Base-by-base conservation (phyloP, 1,140 invertebrate species). In the Ptiloglossa arizonensis region DNA sequence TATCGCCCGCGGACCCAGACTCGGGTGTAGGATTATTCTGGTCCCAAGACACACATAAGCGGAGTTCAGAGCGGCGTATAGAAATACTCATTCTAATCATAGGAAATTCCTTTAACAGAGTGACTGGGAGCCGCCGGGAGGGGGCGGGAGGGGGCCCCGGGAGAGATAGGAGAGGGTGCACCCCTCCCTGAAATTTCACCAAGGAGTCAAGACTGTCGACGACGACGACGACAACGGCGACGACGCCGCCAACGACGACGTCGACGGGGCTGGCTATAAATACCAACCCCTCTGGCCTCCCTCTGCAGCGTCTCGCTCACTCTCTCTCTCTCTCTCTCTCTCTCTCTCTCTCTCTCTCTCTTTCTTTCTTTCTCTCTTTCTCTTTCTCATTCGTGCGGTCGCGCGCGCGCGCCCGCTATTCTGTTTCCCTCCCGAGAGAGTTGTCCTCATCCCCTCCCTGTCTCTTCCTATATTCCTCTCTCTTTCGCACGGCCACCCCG, bases 61-160 rank as follows among this genome's bases (percentile, higher is more conserved):
- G 44, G 86, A 86, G 82, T 82, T 87, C 79, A 72, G 75, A 56
- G 81, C 78, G 80, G 52, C 80, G 86, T 87, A 83, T 89, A 88
- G 88, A 89, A 89, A 89, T 89, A 89, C 89, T 87, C 87, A 89
- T 90, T 89, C 89, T 89, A 90, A 90, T 90, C 86, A 90, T 90
- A 89, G 89, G 85, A 89, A 89, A 89, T 90, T 90, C 88, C 88
- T 89, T 85, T 81, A 88, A 87, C 81, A 85, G 86, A 86, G 83
- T 76, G 68, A 44, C 71, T 50, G 71, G 27, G 50, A 73, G 68
- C 64, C 48, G 46, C 41, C 8, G 46, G 0, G 32, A 38, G 56
- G 38, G 68, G 62, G 66, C 48, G 50, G 17, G 46, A 57, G 52
- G 27, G 32, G 19, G 27, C 22, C 11, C 13, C 2, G 13, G 1